Percentiles rank a stretch among this genome's conserved stretches.
Evolutionary conservation across 1,140 invertebrate species (phyloP).

Genomic region (Neodiprion fabricii): DNA sequence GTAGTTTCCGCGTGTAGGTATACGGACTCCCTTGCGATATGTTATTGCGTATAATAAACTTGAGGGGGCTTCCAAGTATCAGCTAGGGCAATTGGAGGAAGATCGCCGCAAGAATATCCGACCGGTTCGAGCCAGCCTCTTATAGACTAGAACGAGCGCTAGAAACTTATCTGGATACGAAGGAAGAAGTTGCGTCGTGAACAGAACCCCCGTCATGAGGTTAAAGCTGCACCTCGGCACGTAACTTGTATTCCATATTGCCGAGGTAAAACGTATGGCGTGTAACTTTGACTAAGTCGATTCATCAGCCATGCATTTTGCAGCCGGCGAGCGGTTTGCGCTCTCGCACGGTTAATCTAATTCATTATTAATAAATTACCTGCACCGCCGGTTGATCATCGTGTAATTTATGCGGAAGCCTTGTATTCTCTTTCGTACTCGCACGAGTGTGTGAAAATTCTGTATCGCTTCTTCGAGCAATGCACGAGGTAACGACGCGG

Average conservation of each 20-base stretch:
- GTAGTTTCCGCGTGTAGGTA: not conserved
- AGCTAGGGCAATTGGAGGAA: not conserved
- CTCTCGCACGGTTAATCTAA: conserved; percentile 1
- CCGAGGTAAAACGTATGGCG: too few relatives aligned
- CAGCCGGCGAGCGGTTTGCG: not conserved
- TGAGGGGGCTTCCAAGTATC: not conserved
- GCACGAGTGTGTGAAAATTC: not conserved
- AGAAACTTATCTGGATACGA: not conserved
- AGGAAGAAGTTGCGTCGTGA: not conserved
- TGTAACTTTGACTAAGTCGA: too few relatives aligned
- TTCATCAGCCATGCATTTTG: too few relatives aligned
- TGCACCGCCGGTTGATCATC: not conserved
- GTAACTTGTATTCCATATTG: too few relatives aligned
- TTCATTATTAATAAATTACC: not conserved
- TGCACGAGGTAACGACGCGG: not conserved
- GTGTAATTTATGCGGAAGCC: not conserved
- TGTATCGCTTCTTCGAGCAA: not conserved
- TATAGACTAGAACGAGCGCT: not conserved
- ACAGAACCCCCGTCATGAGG: not conserved
- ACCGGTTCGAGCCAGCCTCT: too few relatives aligned
- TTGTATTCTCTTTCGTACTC: too few relatives aligned
- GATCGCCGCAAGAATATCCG: not conserved
- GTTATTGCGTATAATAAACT: conserved; percentile 8
- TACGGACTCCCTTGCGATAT: not conserved
- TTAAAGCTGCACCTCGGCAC: too few relatives aligned